Base-by-base conservation (phyloP, 2,113 vertebrate genomes). In the Leucosticte australis region DNA sequence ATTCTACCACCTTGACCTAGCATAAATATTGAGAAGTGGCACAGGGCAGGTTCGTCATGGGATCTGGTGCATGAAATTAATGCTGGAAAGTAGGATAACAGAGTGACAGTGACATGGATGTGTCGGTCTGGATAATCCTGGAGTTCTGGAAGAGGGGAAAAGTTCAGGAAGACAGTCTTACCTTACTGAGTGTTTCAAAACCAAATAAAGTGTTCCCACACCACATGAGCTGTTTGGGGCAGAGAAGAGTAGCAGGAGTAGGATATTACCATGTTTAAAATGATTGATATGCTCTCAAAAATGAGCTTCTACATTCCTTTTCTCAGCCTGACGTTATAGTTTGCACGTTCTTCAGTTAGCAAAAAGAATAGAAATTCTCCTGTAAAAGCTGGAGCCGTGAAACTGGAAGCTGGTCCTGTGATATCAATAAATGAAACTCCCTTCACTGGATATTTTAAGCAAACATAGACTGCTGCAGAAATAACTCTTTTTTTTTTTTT, bases 31-130 rank as follows among this genome's bases (percentile, higher is more conserved):
- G 90, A 94, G 78, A 89, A 91, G 89, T 41, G 50, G 71, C 39
- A 89, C 50, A 88, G 68, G 41, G n/a, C 74, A 96, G 83, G 91
- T 87, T 95, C 83, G 83, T 75, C 79, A 69, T 87, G 93, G 90
- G 95, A 96, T 97, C 87, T 96, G 86, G 90, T 96, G 93, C 84
- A 69, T 96, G 95, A 97, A 97, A 97, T 97, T 96, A 97, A 89
- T 91, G 56, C 62, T 79, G 46, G 81, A 90, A 97, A 92, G 65
- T 83, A 97, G 92, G 94, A 85, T 91, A 96, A 94, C 78, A 67
- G 44, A 62, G 62, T 77, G 83, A 83, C 63, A 96, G 68, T 93
- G 92, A 96, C 92, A 91, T 47, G 86, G 39, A 49, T 87, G 37
- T 70, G 91, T 87, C 49, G 4, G 87, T 91, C 96, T 89, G 75